phyloP scores from a whole-genome alignment of 2,113 vertebrate species.

The Romanogobio albipinnatus region DNA sequence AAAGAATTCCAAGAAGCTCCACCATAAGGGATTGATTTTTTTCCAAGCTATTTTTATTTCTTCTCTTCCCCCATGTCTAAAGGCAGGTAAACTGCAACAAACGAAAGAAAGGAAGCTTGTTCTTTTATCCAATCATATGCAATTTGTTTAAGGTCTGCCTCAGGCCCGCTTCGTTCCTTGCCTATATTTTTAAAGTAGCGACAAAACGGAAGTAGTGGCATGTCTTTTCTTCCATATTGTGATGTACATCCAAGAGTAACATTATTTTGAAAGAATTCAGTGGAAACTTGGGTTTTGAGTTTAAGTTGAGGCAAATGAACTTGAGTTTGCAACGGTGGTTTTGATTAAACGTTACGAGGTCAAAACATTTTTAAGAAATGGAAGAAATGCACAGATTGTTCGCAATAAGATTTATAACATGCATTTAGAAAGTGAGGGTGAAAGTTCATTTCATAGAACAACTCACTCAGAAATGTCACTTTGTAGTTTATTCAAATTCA shows the following conservation, averaged over 20 bases:
- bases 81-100: slow-evolving; percentile 38
- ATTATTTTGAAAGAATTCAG: not conserved
- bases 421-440: not conserved
- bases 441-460: not conserved
- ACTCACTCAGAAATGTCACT: not conserved
- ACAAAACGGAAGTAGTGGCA: not conserved
- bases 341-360: not conserved
- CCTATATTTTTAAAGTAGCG: not conserved
- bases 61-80: slow-evolving; percentile 20
- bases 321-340: not conserved
- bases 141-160: slow-evolving; percentile 36
- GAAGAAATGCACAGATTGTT: not conserved
- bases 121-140: slow-evolving; percentile 22
- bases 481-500: not conserved
- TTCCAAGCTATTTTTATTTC: slow-evolving; percentile 59
- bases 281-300: not conserved
- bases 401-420: not conserved
- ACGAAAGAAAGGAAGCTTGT: slow-evolving; percentile 27
- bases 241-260: not conserved
- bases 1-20: slow-evolving; percentile 30
- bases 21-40: slow-evolving; percentile 48
- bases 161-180: not conserved
- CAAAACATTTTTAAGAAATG: not conserved
- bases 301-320: not conserved
- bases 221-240: not conserved